Evolutionary conservation across 2,797 vertebrate genomes (phyloP), one percentile per base, ranked within the genome.

Genomic region (Capromys pilorides): DNA sequence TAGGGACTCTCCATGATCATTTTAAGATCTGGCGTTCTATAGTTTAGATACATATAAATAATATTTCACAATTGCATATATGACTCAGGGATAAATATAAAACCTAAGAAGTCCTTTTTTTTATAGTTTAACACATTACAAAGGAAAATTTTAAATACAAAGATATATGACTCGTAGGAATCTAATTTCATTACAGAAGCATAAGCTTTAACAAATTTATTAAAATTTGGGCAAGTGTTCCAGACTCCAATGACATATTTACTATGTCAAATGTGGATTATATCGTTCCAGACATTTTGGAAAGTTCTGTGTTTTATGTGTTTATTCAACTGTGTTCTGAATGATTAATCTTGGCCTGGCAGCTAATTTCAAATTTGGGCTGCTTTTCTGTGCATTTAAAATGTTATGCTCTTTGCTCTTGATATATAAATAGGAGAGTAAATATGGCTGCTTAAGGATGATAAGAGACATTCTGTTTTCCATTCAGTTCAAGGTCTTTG

Each of bases 351-450:
- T 62, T n/a, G 24, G 33, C 13, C 26, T 61, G 51, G 54, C 78
- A 88, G 12, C 19, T 85, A 66, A 89, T 80, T 66, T 94, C 54
- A 69, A 78, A 87, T 83, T 41, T 82, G 78, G 31, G 75, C 14
- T 85, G 22, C 0, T 84, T 5, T 85, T 86, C 73, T 41, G 5
- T 84, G 33, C 54, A 54, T 14, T 73, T 84, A 41, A 6, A 80
- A 41, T 57, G 8, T 2, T 92, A 51, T 36, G 39, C 36, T 96
- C 41, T 91, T 96, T 90, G 59, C 54, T 86, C 45, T 96, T 83
- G n/a, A 31, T 86, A 94, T 71, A 91, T 54, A 79, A 78, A 79
- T 6, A 87, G 49, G 49, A 84, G 85, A 64, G 41, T 36, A 71
- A 85, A 82, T 33, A 45, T 14, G 54, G 33, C 18, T 86, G n/a